Evolutionary conservation across 2,113 vertebrate species (phyloP).

Genomic region (Microtus richardsoni): DNA sequence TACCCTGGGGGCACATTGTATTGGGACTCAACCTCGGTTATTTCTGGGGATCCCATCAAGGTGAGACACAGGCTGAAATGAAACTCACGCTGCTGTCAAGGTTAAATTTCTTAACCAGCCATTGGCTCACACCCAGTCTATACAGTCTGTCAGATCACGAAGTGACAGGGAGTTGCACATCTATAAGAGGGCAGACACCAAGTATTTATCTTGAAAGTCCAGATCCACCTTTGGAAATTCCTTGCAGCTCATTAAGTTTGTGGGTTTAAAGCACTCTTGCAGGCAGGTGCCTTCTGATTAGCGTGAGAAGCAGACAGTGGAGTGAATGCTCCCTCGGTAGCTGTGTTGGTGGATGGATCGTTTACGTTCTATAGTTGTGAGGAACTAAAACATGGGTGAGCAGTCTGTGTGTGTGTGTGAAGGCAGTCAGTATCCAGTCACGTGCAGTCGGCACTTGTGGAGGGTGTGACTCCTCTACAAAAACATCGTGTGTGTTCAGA

Average conservation of each 20-base stretch:
- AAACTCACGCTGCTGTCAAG: not conserved
- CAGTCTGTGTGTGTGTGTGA: not conserved
- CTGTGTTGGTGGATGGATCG: not conserved
- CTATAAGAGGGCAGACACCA: constrained; percentile 21
- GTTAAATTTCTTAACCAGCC: not conserved
- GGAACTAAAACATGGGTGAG: not conserved
- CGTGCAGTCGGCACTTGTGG: not conserved
- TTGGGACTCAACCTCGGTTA: not conserved
- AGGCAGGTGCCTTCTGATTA: constrained; percentile 12
- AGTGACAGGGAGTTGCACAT: constrained; percentile 36
- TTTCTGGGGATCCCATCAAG: constrained; percentile 3
- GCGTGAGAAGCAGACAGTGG: not conserved
- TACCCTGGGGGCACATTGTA: not conserved
- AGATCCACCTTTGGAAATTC: constrained; percentile 38
- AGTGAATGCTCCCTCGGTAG: not conserved
- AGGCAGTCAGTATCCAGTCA: not conserved
- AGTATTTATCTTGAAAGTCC: not conserved
- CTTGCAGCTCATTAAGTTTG: not conserved
- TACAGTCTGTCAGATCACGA: constrained; percentile 21
- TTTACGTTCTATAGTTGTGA: not conserved
- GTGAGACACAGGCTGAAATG: constrained; percentile 19
- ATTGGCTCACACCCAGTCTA: not conserved
- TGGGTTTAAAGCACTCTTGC: constrained; percentile 40
- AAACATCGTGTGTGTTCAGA: constrained; percentile 10
- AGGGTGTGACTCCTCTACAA: constrained; percentile 37